Percentiles rank a stretch among this genome's conserved stretches.
phyloP scores from a whole-genome alignment of 2,888 invertebrate genomes.

The Phytoseiulus persimilis region DNA sequence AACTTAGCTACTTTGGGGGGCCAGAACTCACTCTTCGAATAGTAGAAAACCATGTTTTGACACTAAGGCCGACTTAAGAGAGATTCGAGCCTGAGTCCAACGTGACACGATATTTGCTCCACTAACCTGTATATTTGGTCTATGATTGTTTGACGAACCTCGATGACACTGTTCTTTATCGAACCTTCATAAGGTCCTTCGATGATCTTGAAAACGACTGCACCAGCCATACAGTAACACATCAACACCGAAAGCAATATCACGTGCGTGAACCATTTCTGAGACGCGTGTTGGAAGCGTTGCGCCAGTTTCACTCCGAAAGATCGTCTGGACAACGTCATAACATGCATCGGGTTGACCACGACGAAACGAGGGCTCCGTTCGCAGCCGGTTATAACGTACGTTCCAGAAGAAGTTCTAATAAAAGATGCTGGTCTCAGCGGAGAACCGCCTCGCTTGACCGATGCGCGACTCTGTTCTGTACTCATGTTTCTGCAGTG shows the following conservation, averaged over 20 bases:
- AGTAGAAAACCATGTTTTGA: no score
- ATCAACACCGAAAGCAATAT: conserved; percentile 69
- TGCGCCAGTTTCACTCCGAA: conserved; percentile 36
- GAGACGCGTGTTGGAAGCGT: conserved; percentile 54
- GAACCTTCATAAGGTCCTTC: conserved; percentile 62
- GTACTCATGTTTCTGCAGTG: neutral
- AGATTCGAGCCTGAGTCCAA: no score
- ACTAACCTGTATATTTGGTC: conserved; percentile 58
- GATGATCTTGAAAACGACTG: conserved; percentile 65
- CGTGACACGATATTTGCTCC: no score
- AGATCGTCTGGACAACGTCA: conserved; percentile 37
- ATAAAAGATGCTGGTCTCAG: conserved; percentile 22
- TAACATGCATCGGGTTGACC: conserved; percentile 36
- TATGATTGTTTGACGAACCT: conserved; percentile 75
- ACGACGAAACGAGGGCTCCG: conserved; percentile 38
- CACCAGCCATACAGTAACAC: conserved; percentile 71
- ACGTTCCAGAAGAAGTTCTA: conserved; percentile 24
- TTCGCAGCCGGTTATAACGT: conserved; percentile 45
- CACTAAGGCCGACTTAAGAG: no score
- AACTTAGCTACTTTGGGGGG: no score
- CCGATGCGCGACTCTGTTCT: neutral
- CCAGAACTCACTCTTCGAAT: no score
- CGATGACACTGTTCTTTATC: conserved; percentile 76
- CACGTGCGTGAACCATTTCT: conserved; percentile 77
- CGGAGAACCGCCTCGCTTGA: neutral